Base-by-base conservation (phyloP, 1,140 invertebrate species). In the Dryas iulia region DNA sequence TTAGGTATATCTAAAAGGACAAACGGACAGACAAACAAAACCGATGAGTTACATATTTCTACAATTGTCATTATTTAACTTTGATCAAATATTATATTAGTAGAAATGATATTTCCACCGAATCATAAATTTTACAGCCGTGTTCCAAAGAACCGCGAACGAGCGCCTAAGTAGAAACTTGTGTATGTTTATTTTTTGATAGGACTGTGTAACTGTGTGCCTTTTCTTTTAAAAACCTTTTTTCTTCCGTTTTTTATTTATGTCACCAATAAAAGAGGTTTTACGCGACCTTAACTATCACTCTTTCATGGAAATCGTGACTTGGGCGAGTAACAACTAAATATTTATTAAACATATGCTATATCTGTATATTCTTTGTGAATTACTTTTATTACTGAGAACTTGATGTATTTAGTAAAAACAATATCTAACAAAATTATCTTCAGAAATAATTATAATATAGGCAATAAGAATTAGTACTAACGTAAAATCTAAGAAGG, bases 181-280 rank as follows among this genome's bases (percentile, higher is more conserved):
- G 73, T 88, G 85, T 87, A 80, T 90, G 82, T 90, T 90, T 90
- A 82, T 86, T 90, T 89, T 90, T 84, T 86, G 88, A 90, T 91
- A 91, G 88, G 84, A 84, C 84, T 84, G 84, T 86, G 88, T 90
- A 90, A 86, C 81, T 79, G 82, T 84, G 80, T 81, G 77, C 80
- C 82, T 87, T 89, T 87, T 88, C 83, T 87, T 77, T 89, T 81
- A 83, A 82, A n/a, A 80, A 78, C 69, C 78, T 83, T 81, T 87
- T 87, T 83, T 83, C 70, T 64, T 58, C 79, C 31, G 56, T 75
- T 81, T 84, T 86, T 84, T 85, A 85, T 83, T 84, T 84, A 81
- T 82, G 81, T 74, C 72, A 81, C 82, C 84, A 89, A 90, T 89
- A 90, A 90, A 89, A 83, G 84, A 76, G 83, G 72, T 87, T 82